Percentiles rank a stretch among this genome's conserved stretches.
phyloP scores from a whole-genome alignment of 2,113 vertebrate species.

The Sturnira hondurensis region DNA sequence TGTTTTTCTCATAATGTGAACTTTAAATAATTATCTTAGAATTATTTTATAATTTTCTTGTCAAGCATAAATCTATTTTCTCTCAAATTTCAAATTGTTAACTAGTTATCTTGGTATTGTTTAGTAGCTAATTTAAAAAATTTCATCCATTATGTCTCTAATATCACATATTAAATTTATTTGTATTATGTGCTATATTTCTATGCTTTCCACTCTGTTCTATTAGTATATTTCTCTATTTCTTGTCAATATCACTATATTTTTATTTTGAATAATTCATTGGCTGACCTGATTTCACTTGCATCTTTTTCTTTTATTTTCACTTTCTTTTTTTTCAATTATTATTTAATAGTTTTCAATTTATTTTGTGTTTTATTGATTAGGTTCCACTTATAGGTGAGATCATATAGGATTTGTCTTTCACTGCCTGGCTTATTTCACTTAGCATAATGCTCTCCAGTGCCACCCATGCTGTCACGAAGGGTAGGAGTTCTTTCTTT shows the following conservation, averaged over 20 bases:
- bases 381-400: too few species aligned
- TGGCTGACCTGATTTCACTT: background rate
- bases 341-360: background rate
- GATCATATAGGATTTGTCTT: too few species aligned
- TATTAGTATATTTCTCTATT: background rate
- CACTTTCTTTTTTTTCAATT: background rate
- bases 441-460: too few species aligned
- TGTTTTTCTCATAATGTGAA: background rate
- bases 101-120: background rate
- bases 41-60: background rate
- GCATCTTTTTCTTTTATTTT: too few species aligned
- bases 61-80: background rate
- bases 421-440: too few species aligned
- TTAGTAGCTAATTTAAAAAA: background rate
- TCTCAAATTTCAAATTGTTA: background rate
- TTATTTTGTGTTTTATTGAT: too few species aligned
- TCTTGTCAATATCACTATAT: background rate
- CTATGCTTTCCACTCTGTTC: background rate
- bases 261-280: background rate
- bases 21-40: constrained; percentile 22
- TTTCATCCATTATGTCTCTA: background rate
- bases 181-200: background rate
- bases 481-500: too few species aligned
- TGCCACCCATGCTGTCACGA: too few species aligned
- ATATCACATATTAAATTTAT: background rate